These are phyloP conservation scores for Panzeria rudis DNA, from an alignment of 2,888 invertebrate species.

Conservation along the genomic window DNA sequence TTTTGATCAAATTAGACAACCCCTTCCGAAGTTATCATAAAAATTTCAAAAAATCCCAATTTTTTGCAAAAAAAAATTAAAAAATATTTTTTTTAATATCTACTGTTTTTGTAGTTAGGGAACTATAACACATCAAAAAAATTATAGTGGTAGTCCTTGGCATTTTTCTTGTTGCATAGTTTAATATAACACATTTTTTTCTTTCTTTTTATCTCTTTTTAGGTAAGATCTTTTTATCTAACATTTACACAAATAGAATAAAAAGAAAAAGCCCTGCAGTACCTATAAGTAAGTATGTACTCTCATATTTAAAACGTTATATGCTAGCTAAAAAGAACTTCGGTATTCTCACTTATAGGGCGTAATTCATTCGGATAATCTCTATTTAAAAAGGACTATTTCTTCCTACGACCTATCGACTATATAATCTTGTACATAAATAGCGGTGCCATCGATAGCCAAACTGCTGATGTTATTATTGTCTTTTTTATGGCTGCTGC, in stretches of 20 bases:
- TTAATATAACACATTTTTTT: not conserved
- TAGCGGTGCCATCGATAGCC: slow-evolving; percentile 60
- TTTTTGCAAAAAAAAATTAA: no score
- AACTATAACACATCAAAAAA: no score
- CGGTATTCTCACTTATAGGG: not conserved
- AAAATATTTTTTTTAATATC: no score
- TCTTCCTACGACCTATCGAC: slow-evolving; percentile 7
- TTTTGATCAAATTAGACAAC: no score
- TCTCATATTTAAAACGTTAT: not conserved
- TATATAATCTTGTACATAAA: slow-evolving; percentile 10
- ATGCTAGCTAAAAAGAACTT: not conserved
- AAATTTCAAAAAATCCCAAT: no score
- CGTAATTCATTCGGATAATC: no score
- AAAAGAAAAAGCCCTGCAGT: not conserved
- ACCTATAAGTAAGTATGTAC: not conserved
- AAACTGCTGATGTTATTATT: slow-evolving; percentile 60
- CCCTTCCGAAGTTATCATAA: no score
- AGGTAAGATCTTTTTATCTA: not conserved
- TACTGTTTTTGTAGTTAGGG: no score
- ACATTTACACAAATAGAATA: not conserved
- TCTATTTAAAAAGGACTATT: not conserved
- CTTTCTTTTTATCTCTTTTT: not conserved
- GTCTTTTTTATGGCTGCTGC: slow-evolving; percentile 27
- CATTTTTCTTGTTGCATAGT: no score
- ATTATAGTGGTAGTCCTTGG: no score